These are phyloP conservation scores for Phengaris alcon DNA, from an alignment of 2,888 invertebrate genomes.

Conservation along the genomic window DNA sequence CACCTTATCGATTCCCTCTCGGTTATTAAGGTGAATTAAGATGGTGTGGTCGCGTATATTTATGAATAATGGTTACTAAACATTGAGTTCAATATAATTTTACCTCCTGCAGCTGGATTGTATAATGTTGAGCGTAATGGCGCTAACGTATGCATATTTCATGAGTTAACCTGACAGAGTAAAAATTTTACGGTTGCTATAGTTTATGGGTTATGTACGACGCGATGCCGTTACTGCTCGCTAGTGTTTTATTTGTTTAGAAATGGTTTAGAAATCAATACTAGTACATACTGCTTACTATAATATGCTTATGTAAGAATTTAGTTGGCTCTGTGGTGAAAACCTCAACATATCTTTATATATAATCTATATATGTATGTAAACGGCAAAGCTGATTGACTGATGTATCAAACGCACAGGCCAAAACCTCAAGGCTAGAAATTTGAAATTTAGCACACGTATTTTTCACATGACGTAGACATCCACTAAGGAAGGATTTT, in stretches of 20 bases:
- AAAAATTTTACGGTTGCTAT: conserved; percentile 6
- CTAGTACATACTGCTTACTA: too few relatives aligned
- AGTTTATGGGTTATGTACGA: conserved; percentile 14
- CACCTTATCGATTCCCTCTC: neutral
- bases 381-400: too few relatives aligned
- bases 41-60: neutral
- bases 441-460: too few relatives aligned
- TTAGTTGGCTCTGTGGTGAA: too few relatives aligned
- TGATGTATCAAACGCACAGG: too few relatives aligned
- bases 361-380: too few relatives aligned
- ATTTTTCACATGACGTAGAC: too few relatives aligned
- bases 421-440: too few relatives aligned
- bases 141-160: conserved; percentile 11
- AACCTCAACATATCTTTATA: too few relatives aligned
- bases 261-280: conserved; percentile 2
- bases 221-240: neutral
- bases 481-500: too few relatives aligned
- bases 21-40: neutral
- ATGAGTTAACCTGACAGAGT: conserved; percentile 18
- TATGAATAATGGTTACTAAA: neutral
- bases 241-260: neutral
- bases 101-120: neutral
- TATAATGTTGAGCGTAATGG: conserved; percentile 4
- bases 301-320: too few relatives aligned
- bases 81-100: conserved; percentile 31